Percentiles rank a stretch among this genome's conserved stretches.
phyloP scores from a whole-genome alignment of 1,140 invertebrate genomes.

The Rhynchophorus ferrugineus region DNA sequence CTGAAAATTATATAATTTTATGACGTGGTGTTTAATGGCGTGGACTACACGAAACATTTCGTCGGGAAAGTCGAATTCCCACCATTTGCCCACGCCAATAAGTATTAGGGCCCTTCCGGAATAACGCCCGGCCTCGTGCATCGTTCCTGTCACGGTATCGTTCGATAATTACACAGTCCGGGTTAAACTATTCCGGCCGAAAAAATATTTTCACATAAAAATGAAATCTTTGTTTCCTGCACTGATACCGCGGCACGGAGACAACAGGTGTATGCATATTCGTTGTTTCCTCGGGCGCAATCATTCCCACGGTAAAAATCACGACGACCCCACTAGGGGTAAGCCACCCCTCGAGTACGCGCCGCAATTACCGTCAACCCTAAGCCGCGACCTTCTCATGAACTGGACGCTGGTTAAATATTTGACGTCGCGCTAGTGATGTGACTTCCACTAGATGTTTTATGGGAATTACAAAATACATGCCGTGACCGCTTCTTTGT shows the following conservation, averaged over 20 bases:
- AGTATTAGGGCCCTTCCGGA: background rate
- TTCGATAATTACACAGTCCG: conserved; percentile 12
- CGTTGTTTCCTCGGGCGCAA: background rate
- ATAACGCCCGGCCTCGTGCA: background rate
- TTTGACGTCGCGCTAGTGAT: no score
- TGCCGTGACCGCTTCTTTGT: no score
- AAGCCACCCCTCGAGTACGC: background rate
- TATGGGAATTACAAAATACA: no score
- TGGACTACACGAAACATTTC: no score
- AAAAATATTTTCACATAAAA: conserved; percentile 21
- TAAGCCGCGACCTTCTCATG: conserved; percentile 10
- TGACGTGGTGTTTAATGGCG: no score
- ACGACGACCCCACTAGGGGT: conserved; percentile 14
- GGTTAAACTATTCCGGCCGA: conserved; percentile 5
- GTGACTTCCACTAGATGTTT: no score
- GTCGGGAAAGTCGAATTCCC: no score
- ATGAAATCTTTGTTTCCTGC: conserved; percentile 12
- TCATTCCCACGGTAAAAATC: conserved; percentile 27
- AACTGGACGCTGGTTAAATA: conserved; percentile 12
- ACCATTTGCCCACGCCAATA: background rate
- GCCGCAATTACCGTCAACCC: background rate
- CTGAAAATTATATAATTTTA: no score
- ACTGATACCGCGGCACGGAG: background rate
- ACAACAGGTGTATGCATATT: conserved; percentile 20
- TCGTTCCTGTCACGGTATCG: background rate